Base-by-base conservation (phyloP, 2,888 invertebrate genomes). In the Brachypterus glaber region DNA sequence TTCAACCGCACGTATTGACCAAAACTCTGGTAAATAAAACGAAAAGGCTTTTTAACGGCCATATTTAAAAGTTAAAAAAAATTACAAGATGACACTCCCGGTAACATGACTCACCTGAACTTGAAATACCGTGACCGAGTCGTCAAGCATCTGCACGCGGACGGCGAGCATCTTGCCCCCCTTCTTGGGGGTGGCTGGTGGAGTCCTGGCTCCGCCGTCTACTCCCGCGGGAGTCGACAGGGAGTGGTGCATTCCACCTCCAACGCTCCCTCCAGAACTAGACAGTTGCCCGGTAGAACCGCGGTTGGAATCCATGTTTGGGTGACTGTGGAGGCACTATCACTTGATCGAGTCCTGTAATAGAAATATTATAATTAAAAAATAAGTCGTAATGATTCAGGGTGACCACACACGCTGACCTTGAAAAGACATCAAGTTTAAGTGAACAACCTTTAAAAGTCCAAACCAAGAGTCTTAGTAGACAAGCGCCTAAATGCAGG, bases 131-230 rank as follows among this genome's bases (percentile, higher is more conserved):
- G 88, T 88, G 60, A 87, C 73, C 35, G 83, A 77, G 67, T 90
- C 90, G 63, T 90, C 89, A 50, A 90, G 71, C 89, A 89, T 89
- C 68, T 87, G 87, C 38, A 90, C 82, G 51, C 87, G 72, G 46
- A 89, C 81, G 37, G 87, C 86, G 46, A 90, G 73, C 80, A 90
- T 89, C 68, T 90, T 90, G 60, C 89, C 89, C 53, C 80, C 80
- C 58, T 85, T 86, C 56, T 84, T 78, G 37, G 82, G 85, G 50
- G 87, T 84, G 49, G 83, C 73, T 35, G 85, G 83, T 41, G 83
- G 82, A 47, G 86, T 84, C 66, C 70, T 34, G 26, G 47, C 52
- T 40, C 79, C 80, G 49, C 80, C 79, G 69, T 87, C 87, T 56
- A 86, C 86, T 47, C 86, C 86, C 39, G 84, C 84, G 46, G 86